These are phyloP conservation scores for Pygoscelis adeliae DNA, from an alignment of 2,113 vertebrate genomes.

Conservation along the genomic window DNA sequence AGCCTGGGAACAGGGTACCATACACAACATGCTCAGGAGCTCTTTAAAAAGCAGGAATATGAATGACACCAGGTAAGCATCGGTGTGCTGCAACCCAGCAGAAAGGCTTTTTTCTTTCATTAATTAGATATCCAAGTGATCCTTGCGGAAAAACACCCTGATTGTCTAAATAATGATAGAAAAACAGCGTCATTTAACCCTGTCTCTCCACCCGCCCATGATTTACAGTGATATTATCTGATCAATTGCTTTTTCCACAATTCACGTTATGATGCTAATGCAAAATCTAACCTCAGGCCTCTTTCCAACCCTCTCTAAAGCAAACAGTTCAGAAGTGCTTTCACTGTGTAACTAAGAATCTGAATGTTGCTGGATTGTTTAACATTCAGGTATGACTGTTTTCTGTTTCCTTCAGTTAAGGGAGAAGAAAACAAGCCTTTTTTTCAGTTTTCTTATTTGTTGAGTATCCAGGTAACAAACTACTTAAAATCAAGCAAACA, in stretches of 20 bases:
- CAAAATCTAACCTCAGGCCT: not conserved
- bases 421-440: constrained; percentile 65
- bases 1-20: not conserved
- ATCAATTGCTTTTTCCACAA: constrained; percentile 26
- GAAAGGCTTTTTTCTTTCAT: constrained; percentile 32
- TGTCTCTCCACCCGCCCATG: rapidly evolving
- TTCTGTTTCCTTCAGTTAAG: constrained; percentile 57
- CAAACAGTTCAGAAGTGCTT: constrained; percentile 35
- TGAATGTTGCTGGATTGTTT: not conserved
- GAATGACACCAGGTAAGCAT: constrained; percentile 33
- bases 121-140: constrained; percentile 44
- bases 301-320: not conserved
- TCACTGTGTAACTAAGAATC: constrained; percentile 4
- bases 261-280: not conserved
- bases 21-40: not conserved
- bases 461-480: constrained; percentile 83
- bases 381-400: constrained; percentile 22
- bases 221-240: not conserved
- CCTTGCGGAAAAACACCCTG: constrained; percentile 34
- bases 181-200: not conserved
- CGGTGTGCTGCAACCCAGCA: not conserved
- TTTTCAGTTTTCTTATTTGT: constrained; percentile 72
- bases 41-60: constrained; percentile 12
- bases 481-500: constrained; percentile 81
- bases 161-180: not conserved